Percentiles rank a stretch among this genome's conserved stretches.
These are phyloP conservation scores for Bryconaethiops microstoma DNA, from an alignment of 2,797 vertebrate genomes.

Conservation along the genomic window DNA sequence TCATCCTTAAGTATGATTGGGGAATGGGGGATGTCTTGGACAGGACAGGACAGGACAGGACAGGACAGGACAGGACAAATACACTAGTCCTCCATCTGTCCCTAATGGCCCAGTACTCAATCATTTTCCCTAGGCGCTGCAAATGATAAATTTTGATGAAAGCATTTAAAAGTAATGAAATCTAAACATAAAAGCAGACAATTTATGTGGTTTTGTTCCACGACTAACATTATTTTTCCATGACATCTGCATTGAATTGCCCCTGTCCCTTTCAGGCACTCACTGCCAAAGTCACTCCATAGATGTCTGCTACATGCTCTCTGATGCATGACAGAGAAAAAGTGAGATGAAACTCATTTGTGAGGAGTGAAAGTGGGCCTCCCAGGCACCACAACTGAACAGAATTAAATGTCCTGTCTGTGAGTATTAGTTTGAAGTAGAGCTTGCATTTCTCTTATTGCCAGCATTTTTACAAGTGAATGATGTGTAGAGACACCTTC, in stretches of 20 bases:
- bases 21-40: too few relatives aligned
- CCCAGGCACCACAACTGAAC: neutral
- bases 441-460: constrained; percentile 30
- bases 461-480: neutral
- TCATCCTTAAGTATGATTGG: too few relatives aligned
- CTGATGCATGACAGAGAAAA: neutral
- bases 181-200: neutral
- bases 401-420: constrained; percentile 1
- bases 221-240: neutral
- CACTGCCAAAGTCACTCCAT: constrained; percentile 2
- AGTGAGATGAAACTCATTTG: neutral
- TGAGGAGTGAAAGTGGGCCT: neutral
- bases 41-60: too few relatives aligned
- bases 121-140: neutral
- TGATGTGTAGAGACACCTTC: neutral
- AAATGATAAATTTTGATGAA: neutral
- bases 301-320: neutral
- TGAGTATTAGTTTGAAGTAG: neutral
- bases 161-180: neutral
- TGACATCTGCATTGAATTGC: neutral
- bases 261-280: neutral
- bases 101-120: neutral
- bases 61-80: too few relatives aligned
- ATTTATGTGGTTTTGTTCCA: neutral
- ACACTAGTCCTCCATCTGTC: neutral